Base-by-base conservation (phyloP, 2,797 vertebrate genomes). In the Sarcoramphus papa region DNA sequence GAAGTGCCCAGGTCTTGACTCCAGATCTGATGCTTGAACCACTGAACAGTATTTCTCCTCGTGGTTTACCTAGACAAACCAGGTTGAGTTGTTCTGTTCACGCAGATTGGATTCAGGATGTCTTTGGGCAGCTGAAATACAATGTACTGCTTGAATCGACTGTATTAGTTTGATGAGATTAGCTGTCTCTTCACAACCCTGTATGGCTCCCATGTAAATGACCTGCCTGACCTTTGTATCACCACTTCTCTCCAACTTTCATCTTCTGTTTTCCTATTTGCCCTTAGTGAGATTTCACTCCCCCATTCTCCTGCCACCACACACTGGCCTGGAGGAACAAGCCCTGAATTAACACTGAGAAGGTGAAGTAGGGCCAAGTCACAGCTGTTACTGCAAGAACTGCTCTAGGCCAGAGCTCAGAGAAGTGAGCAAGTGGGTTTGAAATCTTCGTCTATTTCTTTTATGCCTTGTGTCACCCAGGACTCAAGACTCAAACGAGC, bases 1-100 rank as follows among this genome's bases (percentile, higher is more conserved):
- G 17, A 85, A 48, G 31, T 0, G 1, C 27, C 8, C 17, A 30
- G 23, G 54, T 62, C 48, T 8, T 0, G 0, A 47, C 43, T 57
- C 40, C 31, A 47, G n/a, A 48, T 35, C 7, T 53, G 30, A 23
- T n/a, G 53, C 15, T 76, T 67, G 63, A 84, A 41, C 33, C 23
- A 72, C 37, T 25, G 4, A 24, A 28, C 5, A 62, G n/a, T 47
- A 53, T 48, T 80, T 72, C 41, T 80, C 3, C 22, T 24, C 4
- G 1, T 40, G 14, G 41, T 41, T 80, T 73, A n/a, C 31, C 12
- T 24, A 54, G 19, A 60, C 51, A 67, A 56, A 40, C 7, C 24
- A 45, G 40, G 30, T 9, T 68, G 35, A 63, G 59, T 40, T 40
- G 48, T 18, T 77, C 27, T 88, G 28, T 24, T 81, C 45, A 33